Percentiles rank a stretch among this genome's conserved stretches.
Conservation (phyloP, 2,113 vertebrate genomes). For the Telmatochromis bifrenatus region DNA sequence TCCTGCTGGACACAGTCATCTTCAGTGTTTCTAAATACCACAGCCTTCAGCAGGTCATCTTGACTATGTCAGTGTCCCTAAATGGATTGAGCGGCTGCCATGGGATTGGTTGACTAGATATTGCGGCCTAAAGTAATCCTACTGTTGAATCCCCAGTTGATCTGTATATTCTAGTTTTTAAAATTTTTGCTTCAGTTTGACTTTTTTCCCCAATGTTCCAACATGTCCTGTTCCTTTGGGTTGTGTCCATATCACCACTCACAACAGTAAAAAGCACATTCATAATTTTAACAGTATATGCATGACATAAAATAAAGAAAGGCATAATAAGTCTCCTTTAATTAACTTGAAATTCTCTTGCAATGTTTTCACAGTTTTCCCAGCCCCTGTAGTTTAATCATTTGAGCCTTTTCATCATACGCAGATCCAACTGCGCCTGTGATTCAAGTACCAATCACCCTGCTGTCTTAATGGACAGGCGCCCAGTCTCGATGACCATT, state of each 20-base stretch:
- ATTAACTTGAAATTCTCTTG: background rate
- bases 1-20: background rate
- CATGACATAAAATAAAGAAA: background rate
- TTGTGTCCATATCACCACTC: background rate
- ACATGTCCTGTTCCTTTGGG: background rate
- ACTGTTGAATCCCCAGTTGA: background rate
- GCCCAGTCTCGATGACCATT: background rate
- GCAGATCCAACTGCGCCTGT: background rate
- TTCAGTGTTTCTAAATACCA: background rate
- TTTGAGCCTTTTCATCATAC: background rate
- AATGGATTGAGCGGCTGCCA: background rate
- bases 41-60: background rate
- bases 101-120: background rate
- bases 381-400: background rate
- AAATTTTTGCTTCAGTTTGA: background rate
- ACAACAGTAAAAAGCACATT: background rate
- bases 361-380: background rate
- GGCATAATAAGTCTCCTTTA: background rate
- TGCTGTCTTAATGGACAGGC: background rate
- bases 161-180: background rate
- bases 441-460: background rate
- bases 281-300: background rate
- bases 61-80: background rate
- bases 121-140: background rate
- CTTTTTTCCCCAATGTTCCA: background rate